Evolutionary conservation across 2,797 vertebrate genomes (phyloP).

Genomic region (Yasuhikotakia modesta): DNA sequence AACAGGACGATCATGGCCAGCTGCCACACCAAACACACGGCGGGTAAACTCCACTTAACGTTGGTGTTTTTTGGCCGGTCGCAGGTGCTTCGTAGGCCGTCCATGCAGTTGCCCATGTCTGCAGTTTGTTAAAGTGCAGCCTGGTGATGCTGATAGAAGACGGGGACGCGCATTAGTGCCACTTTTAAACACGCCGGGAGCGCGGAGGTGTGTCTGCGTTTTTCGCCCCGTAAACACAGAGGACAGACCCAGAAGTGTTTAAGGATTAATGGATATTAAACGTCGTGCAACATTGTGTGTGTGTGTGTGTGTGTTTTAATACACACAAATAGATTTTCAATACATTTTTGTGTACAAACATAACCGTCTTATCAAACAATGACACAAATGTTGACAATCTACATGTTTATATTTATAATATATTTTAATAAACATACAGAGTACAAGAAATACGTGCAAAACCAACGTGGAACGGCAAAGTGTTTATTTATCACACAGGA

Average conservation of each 20-base stretch:
- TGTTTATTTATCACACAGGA: too few relatives aligned
- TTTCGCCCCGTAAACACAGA: neutral
- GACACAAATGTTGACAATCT: too few relatives aligned
- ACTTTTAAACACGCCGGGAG: constrained; percentile 46
- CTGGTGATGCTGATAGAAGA: constrained; percentile 34
- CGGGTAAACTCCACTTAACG: constrained; percentile 84
- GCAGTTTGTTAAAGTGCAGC: neutral
- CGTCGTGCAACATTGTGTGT: neutral
- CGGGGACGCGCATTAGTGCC: constrained; percentile 22
- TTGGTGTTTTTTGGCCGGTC: constrained; percentile 78
- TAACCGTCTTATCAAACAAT: too few relatives aligned
- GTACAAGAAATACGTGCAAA: too few relatives aligned
- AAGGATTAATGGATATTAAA: neutral
- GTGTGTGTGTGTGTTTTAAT: too few relatives aligned
- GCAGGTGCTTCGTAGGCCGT: constrained; percentile 57
- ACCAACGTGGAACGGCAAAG: too few relatives aligned
- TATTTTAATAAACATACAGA: too few relatives aligned
- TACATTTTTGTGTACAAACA: too few relatives aligned
- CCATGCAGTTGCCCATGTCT: constrained; percentile 73
- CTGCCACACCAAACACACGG: constrained; percentile 85
- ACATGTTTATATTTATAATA: too few relatives aligned
- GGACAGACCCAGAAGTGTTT: neutral
- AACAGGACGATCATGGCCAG: constrained; percentile 88
- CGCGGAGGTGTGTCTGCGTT: constrained; percentile 28
- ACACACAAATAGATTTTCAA: too few relatives aligned